Conservation (phyloP, 1,140 invertebrate genomes). For the Tetragnatha versicolor region DNA sequence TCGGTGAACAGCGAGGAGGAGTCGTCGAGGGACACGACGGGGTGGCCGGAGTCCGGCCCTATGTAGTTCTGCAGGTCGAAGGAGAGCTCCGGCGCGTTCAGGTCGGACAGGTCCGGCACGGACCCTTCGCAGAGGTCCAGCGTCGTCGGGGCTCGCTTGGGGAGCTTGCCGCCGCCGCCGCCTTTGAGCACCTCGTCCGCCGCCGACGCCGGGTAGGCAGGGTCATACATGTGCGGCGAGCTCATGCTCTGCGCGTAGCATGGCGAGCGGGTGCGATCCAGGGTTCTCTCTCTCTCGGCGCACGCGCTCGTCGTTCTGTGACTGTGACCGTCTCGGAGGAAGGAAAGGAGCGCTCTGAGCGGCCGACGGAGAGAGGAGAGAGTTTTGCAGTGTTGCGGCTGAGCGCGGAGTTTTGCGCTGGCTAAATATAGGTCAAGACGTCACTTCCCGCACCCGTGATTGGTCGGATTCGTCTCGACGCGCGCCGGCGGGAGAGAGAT, state of each 20-base stretch:
- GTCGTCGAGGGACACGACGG: conserved; percentile 30
- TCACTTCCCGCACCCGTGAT: background rate
- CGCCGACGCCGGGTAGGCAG: conserved; percentile 20
- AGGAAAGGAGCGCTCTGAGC: no score
- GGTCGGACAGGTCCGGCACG: conserved; percentile 56
- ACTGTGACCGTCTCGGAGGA: no score
- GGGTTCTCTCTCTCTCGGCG: no score
- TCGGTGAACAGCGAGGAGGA: conserved; percentile 40
- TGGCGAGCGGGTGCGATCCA: conserved; percentile 49
- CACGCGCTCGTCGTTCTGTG: no score
- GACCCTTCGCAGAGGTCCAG: conserved; percentile 5
- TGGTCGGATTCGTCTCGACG: background rate
- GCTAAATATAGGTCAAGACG: conserved; percentile 45
- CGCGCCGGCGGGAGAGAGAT: background rate
- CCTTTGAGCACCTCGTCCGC: conserved; percentile 26
- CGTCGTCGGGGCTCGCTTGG: background rate
- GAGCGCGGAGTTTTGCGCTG: background rate
- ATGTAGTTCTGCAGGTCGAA: conserved; percentile 59
- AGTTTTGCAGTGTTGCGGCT: background rate
- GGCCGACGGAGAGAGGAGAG: conserved; percentile 53
- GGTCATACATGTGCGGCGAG: conserved; percentile 56
- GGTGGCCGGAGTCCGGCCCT: conserved; percentile 41
- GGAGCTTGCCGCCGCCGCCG: background rate
- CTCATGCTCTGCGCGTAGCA: conserved; percentile 55
- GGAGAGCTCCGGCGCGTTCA: conserved; percentile 57